Evolutionary conservation across 2,797 vertebrate species (phyloP), one percentile per base, ranked within the genome.

Genomic region (Enteromius unitaeniatus): DNA sequence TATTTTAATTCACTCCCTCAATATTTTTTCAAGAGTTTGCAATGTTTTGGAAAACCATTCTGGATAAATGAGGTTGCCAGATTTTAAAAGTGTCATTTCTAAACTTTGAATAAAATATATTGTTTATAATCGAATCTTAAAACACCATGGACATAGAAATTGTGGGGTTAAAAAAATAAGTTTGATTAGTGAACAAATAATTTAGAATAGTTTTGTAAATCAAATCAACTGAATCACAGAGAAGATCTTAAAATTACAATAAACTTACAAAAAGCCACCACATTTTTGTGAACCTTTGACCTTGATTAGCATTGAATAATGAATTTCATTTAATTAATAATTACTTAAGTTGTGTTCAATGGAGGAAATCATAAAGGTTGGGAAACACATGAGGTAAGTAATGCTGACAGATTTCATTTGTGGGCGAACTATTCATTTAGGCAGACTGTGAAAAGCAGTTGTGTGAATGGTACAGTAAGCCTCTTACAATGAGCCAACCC

Each of bases 381-480:
- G 5, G 37, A 69, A 69, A 14, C 10, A 69, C 67, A 23, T 42
- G 2, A 14, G 37, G 67, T 69, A 37, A 40, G 31, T 21, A 37
- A 68, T 40, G 11, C 37, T 42, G 40, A 69, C 1, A 45, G 3
- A 15, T 70, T 70, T 70, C 0, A 70, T 45, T 26, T 70, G 40
- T 47, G 7, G 40, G n/a, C 26, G 6, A 70, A 47, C 37, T 26
- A 45, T 45, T 45, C 0, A 70, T 70, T 26, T 45, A 45, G 40
- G 40, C n/a, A 70, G n/a, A 70, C n/a, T 53, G 47, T 74, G 28
- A 53, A 34, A 3, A 28, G 28, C 72, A 34, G 28, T 53, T 34
- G 19, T 74, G 72, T 74, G 72, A 53, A 74, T 3, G 28, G 28
- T 37, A 37, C 34, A 37, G 34, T 74, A 74, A 74, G 72, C 72